Percentiles rank a stretch among this genome's conserved stretches.
These are phyloP conservation scores for Acanthosepion esculentum DNA, from an alignment of 2,888 invertebrate genomes.

Conservation along the genomic window DNA sequence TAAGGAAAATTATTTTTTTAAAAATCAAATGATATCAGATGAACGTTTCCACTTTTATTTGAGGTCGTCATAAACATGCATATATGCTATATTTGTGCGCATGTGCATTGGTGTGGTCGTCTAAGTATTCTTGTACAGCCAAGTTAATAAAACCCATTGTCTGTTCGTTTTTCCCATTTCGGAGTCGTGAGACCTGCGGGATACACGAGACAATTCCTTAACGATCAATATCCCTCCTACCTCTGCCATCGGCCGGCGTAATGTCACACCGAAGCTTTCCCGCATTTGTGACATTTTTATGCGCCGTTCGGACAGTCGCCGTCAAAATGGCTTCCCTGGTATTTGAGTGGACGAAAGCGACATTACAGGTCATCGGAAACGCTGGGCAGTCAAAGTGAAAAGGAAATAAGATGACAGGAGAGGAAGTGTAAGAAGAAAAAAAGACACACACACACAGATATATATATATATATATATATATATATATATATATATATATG, in stretches of 20 bases:
- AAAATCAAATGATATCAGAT: too few relatives aligned
- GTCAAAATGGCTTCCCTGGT: constrained; percentile 33
- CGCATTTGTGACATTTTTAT: neutral
- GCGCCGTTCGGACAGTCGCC: neutral
- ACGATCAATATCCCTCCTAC: neutral
- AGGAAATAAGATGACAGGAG: neutral
- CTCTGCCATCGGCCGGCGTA: neutral
- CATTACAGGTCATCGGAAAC: constrained; percentile 33
- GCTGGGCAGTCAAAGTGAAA: neutral
- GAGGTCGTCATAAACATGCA: neutral
- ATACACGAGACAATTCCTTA: neutral
- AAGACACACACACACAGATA: neutral
- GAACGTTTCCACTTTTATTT: too few relatives aligned
- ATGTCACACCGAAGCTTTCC: constrained; percentile 1
- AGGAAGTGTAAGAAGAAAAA: neutral
- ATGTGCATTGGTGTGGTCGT: neutral
- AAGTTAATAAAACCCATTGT: neutral
- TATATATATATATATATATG: neutral
- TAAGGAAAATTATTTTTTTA: too few relatives aligned
- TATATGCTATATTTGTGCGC: neutral
- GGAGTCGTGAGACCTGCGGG: neutral
- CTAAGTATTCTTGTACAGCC: neutral
- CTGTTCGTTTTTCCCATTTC: neutral
- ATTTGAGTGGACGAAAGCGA: neutral
- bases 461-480: neutral